These are phyloP conservation scores for Dinothrombium tinctorium DNA, from an alignment of 1,140 invertebrate genomes.

Conservation along the genomic window DNA sequence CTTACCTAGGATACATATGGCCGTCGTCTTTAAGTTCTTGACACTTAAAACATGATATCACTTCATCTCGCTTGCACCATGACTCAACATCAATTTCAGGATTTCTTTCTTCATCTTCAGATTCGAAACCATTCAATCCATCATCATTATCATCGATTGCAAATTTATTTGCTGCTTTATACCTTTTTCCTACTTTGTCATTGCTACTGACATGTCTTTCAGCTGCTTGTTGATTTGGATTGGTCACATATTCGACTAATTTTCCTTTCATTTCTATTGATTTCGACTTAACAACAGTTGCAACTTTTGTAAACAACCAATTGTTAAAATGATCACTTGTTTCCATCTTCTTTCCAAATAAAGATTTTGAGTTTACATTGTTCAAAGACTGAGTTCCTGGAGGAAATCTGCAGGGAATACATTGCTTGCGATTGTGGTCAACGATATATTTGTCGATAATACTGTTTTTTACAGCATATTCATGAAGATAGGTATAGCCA, in stretches of 20 bases:
- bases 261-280: constrained; percentile 75
- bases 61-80: constrained; percentile 58
- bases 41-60: constrained; percentile 63
- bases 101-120: constrained; percentile 37
- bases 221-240: constrained; percentile 24
- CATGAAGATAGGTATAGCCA: constrained; percentile 42
- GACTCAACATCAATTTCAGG: constrained; percentile 39
- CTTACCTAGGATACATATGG: constrained; percentile 48
- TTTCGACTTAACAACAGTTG: constrained; percentile 53
- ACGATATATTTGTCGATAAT: constrained; percentile 16
- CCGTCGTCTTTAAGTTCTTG: constrained; percentile 71
- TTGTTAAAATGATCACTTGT: no score
- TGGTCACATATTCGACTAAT: constrained; percentile 76
- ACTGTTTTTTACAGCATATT: constrained; percentile 15
- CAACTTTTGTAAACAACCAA: constrained; percentile 9
- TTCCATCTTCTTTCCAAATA: no score
- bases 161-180: constrained; percentile 69
- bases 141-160: constrained; percentile 63
- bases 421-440: constrained; percentile 19
- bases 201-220: constrained; percentile 46
- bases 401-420: constrained; percentile 12
- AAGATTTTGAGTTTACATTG: no score
- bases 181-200: constrained; percentile 61
- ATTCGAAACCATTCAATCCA: constrained; percentile 19
- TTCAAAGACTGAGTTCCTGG: neutral